A percentile compares a stretch with the other conserved stretches of the same genome.
These are phyloP conservation scores for Pempheris klunzingeri DNA, from an alignment of 2,797 vertebrate genomes.

Conservation along the genomic window DNA sequence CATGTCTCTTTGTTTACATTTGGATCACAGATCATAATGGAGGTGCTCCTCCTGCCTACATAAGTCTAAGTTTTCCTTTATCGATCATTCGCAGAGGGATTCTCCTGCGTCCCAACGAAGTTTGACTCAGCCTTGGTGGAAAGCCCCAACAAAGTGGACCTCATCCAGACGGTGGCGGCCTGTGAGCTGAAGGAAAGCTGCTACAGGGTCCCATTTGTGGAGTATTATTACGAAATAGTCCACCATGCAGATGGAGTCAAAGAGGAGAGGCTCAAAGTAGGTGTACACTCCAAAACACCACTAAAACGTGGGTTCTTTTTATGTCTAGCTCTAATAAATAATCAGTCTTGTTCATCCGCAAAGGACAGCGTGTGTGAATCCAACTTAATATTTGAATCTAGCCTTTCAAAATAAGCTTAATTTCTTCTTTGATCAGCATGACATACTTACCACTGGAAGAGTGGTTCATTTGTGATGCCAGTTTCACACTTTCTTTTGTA, in stretches of 20 bases:
- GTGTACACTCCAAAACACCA: slow-evolving; percentile 11
- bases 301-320: background rate
- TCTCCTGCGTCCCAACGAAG: slow-evolving; percentile 85
- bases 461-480: slow-evolving; percentile 38
- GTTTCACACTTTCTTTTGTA: slow-evolving; percentile 63
- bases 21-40: slow-evolving; percentile 1
- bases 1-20: background rate
- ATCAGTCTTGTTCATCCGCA: background rate
- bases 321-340: background rate
- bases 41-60: background rate
- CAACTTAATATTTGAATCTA: slow-evolving; percentile 3
- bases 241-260: slow-evolving; percentile 73
- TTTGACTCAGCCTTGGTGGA: slow-evolving; percentile 84
- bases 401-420: background rate
- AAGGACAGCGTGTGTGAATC: background rate
- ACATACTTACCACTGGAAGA: slow-evolving; percentile 21
- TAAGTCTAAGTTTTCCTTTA: slow-evolving; percentile 1
- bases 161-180: slow-evolving; percentile 75
- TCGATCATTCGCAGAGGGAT: slow-evolving; percentile 74
- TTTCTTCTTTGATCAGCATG: slow-evolving; percentile 26
- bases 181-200: slow-evolving; percentile 86
- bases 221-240: slow-evolving; percentile 83
- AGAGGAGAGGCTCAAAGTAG: slow-evolving; percentile 84
- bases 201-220: slow-evolving; percentile 81
- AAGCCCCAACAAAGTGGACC: slow-evolving; percentile 81